Evolutionary conservation across 2,888 invertebrate species (phyloP).

Genomic region (Cephalotes varians): DNA sequence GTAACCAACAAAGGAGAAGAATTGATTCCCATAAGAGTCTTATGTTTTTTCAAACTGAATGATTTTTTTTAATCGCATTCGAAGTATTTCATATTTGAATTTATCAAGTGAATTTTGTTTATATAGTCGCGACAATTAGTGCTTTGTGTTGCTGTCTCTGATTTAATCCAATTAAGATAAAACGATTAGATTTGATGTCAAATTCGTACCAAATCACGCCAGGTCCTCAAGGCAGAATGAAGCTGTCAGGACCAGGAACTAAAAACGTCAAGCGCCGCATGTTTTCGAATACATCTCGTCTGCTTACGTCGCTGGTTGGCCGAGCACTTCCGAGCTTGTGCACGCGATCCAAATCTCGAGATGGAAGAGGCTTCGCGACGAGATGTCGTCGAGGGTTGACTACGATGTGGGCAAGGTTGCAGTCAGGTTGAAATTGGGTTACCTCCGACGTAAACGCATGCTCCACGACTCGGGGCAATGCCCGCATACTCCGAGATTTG

Average conservation of each 20-base stretch:
- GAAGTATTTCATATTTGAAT: not conserved
- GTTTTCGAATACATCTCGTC: slow-evolving; percentile 36
- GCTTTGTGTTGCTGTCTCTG: not conserved
- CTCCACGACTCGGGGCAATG: slow-evolving; percentile 18
- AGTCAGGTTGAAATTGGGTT: slow-evolving; percentile 47
- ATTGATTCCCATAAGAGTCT: not conserved
- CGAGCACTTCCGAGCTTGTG: slow-evolving; percentile 22
- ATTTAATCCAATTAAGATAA: not conserved
- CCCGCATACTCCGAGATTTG: slow-evolving; percentile 28
- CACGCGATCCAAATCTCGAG: slow-evolving; percentile 18
- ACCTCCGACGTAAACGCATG: slow-evolving; percentile 34
- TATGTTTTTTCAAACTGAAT: not conserved
- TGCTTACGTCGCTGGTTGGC: slow-evolving; percentile 22
- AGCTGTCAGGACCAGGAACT: slow-evolving; percentile 17
- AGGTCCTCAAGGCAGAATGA: not conserved
- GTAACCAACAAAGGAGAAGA: not conserved
- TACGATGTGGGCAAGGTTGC: slow-evolving; percentile 39
- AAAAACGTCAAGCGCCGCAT: slow-evolving; percentile 24
- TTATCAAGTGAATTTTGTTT: not conserved
- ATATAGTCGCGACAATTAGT: not conserved
- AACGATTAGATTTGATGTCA: not conserved
- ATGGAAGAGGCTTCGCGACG: slow-evolving; percentile 31
- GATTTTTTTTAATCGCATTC: not conserved
- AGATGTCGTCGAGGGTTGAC: slow-evolving; percentile 51
- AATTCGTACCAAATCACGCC: not conserved